Percentiles rank a stretch among this genome's conserved stretches.
phyloP scores from a whole-genome alignment of 2,888 invertebrate species.

The Idaea aversata region DNA sequence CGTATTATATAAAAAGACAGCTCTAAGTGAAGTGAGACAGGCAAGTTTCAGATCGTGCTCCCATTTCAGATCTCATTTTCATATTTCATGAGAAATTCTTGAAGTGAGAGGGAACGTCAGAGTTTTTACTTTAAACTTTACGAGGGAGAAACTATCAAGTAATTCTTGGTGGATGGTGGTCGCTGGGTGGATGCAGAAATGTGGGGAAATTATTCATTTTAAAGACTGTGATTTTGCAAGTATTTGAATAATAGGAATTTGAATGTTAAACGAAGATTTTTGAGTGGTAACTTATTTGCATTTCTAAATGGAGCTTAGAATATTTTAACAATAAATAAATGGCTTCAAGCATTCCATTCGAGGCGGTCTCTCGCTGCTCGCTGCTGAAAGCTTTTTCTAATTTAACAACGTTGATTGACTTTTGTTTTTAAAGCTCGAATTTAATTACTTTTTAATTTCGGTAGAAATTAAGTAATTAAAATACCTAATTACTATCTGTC shows the following conservation, averaged over 20 bases:
- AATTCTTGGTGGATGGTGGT: constrained; percentile 1
- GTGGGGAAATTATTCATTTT: not conserved
- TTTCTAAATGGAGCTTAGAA: not conserved
- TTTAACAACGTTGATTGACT: constrained; percentile 1
- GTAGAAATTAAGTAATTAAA: not conserved
- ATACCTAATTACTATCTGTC: not conserved
- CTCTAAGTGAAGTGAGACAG: too few species aligned
- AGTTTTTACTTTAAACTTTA: constrained; percentile 21
- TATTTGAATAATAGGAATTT: constrained; percentile 1
- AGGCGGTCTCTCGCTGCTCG: not conserved
- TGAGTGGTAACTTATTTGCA: not conserved
- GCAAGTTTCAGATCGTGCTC: not conserved
- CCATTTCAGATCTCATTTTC: constrained; percentile 25
- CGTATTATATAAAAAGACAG: too few species aligned
- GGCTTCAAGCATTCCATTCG: not conserved
- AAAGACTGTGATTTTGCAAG: not conserved
- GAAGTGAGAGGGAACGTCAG: constrained; percentile 12
- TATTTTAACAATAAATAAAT: constrained; percentile 1
- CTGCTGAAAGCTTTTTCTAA: constrained; percentile 2
- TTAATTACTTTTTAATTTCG: not conserved
- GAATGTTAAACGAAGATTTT: not conserved
- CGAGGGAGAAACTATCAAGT: constrained; percentile 10
- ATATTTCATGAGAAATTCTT: constrained; percentile 24
- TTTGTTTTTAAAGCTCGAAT: not conserved
- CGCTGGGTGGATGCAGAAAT: not conserved